Conservation (phyloP, 2,797 vertebrate genomes). For the Sebastes kiyomatsui region DNA sequence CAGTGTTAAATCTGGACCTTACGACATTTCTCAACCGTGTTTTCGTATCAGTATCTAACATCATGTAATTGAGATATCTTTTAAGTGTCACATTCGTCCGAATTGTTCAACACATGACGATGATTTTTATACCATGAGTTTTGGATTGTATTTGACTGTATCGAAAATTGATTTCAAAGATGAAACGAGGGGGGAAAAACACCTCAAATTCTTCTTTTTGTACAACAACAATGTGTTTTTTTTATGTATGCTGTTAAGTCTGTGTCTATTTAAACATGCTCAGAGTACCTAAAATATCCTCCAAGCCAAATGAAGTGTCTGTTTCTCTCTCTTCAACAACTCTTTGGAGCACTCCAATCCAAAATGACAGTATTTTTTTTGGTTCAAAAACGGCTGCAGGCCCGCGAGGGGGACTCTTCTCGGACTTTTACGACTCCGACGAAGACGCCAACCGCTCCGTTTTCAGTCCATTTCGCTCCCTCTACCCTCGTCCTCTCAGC, state of each 20-base stretch:
- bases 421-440: constrained; percentile 32
- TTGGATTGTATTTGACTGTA: constrained; percentile 71
- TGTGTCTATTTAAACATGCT: constrained; percentile 77
- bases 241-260: constrained; percentile 73
- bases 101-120: constrained; percentile 64
- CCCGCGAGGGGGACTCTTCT: constrained; percentile 16
- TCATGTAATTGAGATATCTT: constrained; percentile 59
- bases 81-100: constrained; percentile 66
- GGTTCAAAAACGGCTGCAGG: constrained; percentile 28
- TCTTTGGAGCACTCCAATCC: constrained; percentile 37
- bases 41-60: constrained; percentile 71
- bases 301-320: constrained; percentile 74
- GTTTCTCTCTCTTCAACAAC: constrained; percentile 52
- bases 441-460: constrained; percentile 37
- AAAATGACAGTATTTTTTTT: constrained; percentile 48
- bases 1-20: constrained; percentile 70
- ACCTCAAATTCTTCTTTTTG: constrained; percentile 61
- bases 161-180: constrained; percentile 53
- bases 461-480: constrained; percentile 29
- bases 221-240: constrained; percentile 54
- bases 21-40: constrained; percentile 68
- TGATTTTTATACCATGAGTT: constrained; percentile 63
- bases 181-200: constrained; percentile 23
- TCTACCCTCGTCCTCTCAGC: constrained; percentile 34
- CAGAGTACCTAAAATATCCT: constrained; percentile 68